Conservation (phyloP, 1,140 invertebrate species). For the Pteromalus puparum region DNA sequence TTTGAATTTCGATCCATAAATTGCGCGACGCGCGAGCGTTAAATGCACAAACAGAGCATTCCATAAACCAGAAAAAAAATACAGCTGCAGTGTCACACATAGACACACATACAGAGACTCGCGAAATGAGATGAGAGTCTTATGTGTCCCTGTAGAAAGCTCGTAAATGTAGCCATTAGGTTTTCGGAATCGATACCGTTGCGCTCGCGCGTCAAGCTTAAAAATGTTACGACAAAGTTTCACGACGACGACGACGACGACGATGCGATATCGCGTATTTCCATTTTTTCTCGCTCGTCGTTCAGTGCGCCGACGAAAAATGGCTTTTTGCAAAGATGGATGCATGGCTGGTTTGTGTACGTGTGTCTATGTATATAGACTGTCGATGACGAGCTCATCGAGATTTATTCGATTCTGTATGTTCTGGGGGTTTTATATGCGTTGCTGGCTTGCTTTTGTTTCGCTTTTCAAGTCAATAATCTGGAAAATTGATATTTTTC, state of each 20-base stretch:
- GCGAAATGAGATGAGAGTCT: slow-evolving; percentile 49
- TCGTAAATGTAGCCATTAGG: slow-evolving; percentile 56
- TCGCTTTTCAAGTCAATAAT: too few species aligned
- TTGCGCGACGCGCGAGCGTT: neutral
- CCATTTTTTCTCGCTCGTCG: neutral
- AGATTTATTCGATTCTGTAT: too few species aligned
- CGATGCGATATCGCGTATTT: neutral
- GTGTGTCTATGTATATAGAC: neutral
- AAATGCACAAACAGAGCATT: neutral
- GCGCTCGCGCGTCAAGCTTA: slow-evolving; percentile 14
- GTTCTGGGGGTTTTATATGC: too few species aligned
- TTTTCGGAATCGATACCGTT: slow-evolving; percentile 52
- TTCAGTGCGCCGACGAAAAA: neutral
- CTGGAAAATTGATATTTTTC: too few species aligned
- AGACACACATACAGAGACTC: neutral
- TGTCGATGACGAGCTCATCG: neutral
- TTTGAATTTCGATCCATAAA: neutral
- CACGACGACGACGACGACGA: slow-evolving; percentile 19
- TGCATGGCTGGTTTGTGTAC: neutral
- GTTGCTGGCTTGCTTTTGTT: too few species aligned
- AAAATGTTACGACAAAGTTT: slow-evolving; percentile 52
- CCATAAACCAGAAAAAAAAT: neutral
- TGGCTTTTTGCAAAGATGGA: neutral
- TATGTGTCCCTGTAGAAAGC: slow-evolving; percentile 37
- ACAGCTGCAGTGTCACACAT: neutral